Conservation (phyloP, 2,888 invertebrate genomes). For the Ferdinandea cuprea region DNA sequence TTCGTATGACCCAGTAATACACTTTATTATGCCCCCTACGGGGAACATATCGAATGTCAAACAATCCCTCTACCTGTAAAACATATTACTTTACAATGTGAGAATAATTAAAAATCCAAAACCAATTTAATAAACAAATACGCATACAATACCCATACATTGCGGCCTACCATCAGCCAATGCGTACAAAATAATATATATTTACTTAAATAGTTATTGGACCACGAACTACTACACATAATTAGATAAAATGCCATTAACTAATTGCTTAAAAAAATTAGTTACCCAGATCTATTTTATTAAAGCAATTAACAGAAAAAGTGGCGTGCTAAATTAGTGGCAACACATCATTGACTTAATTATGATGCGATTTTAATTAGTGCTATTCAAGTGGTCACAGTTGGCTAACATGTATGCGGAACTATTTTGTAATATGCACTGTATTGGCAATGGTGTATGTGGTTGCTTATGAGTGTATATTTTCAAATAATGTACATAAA, state of each 20-base stretch:
- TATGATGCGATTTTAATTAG: slow-evolving; percentile 63
- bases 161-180: neutral
- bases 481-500: slow-evolving; percentile 5
- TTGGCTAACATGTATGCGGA: slow-evolving; percentile 10
- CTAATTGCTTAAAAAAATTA: slow-evolving; percentile 53
- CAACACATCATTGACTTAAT: slow-evolving; percentile 67
- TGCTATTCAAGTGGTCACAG: slow-evolving; percentile 30
- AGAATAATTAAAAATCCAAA: slow-evolving; percentile 29
- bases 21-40: too few species aligned
- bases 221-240: neutral
- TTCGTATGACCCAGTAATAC: too few species aligned
- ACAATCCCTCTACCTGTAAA: slow-evolving; percentile 14
- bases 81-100: slow-evolving; percentile 8
- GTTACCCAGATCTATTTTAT: slow-evolving; percentile 63
- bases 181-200: neutral
- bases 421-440: too few species aligned
- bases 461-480: neutral
- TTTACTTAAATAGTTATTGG: neutral
- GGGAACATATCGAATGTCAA: neutral
- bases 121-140: slow-evolving; percentile 3
- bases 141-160: neutral
- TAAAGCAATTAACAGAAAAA: slow-evolving; percentile 64
- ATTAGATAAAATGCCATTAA: slow-evolving; percentile 56
- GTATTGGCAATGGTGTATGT: neutral
- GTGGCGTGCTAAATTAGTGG: slow-evolving; percentile 58